These are phyloP conservation scores for Pristionchus japonicus DNA, from an alignment of 2,888 invertebrate species.

Conservation along the genomic window DNA sequence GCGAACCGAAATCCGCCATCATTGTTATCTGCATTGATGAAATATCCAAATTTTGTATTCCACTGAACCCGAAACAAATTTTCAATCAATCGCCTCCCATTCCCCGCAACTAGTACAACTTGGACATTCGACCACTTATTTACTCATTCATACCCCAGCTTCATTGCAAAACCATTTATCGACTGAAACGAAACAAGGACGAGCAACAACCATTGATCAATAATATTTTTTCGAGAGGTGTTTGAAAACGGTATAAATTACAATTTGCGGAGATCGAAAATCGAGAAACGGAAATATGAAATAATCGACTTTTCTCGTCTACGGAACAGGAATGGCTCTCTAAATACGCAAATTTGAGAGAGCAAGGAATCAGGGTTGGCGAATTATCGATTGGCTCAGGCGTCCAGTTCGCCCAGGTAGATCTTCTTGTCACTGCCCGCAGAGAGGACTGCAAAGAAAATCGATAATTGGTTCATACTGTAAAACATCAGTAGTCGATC, in stretches of 20 bases:
- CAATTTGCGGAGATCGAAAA: conserved; percentile 19
- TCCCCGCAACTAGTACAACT: neutral
- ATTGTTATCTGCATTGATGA: too few species aligned
- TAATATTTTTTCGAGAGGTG: neutral
- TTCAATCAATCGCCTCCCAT: neutral
- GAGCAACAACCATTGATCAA: neutral
- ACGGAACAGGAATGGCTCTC: neutral
- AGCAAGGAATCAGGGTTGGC: neutral
- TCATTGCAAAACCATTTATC: neutral
- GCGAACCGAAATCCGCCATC: too few species aligned
- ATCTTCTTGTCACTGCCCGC: conserved; percentile 95
- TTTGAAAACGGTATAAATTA: conserved; percentile 14
- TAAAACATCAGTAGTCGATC: neutral
- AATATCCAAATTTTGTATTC: too few species aligned
- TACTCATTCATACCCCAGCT: neutral
- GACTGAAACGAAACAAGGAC: conserved; percentile 19
- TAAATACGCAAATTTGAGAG: neutral
- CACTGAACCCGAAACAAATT: too few species aligned
- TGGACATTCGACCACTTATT: neutral
- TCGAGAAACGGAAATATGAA: neutral
- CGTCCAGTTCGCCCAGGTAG: conserved; percentile 93
- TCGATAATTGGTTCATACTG: conserved; percentile 27
- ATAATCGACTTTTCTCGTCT: neutral
- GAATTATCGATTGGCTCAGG: neutral
- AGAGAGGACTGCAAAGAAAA: conserved; percentile 84